A percentile compares a stretch with the other conserved stretches of the same genome.
These are phyloP conservation scores for Nothoprocta pentlandii DNA, from an alignment of 2,113 vertebrate species.

Conservation along the genomic window DNA sequence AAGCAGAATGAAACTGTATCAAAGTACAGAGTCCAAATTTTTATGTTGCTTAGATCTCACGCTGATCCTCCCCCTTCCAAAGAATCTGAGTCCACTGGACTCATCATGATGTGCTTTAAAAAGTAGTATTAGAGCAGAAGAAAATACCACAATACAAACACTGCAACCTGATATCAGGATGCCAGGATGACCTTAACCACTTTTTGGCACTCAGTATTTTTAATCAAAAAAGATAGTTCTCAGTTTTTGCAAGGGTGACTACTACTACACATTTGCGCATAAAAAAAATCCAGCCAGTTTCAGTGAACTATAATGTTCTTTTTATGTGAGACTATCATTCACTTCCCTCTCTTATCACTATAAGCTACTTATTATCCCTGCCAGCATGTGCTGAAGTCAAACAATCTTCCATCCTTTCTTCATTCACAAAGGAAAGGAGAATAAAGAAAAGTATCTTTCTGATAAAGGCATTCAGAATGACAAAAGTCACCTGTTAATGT, in stretches of 20 bases:
- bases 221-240: background rate
- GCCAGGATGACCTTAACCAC: background rate
- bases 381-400: background rate
- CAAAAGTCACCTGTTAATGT: background rate
- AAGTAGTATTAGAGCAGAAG: background rate
- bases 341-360: background rate
- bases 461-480: background rate
- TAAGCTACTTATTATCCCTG: background rate
- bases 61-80: background rate
- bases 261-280: background rate
- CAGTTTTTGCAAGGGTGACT: background rate
- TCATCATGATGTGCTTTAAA: background rate
- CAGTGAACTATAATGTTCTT: background rate
- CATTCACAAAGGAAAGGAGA: background rate
- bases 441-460: background rate
- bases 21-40: background rate
- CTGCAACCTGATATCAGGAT: background rate
- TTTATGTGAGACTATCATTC: background rate
- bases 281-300: background rate
- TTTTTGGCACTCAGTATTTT: background rate
- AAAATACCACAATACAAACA: background rate
- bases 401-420: background rate
- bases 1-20: background rate
- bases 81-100: background rate
- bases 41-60: background rate